Conservation (phyloP, 2,888 invertebrate species). For the Harpalus rufipes region DNA sequence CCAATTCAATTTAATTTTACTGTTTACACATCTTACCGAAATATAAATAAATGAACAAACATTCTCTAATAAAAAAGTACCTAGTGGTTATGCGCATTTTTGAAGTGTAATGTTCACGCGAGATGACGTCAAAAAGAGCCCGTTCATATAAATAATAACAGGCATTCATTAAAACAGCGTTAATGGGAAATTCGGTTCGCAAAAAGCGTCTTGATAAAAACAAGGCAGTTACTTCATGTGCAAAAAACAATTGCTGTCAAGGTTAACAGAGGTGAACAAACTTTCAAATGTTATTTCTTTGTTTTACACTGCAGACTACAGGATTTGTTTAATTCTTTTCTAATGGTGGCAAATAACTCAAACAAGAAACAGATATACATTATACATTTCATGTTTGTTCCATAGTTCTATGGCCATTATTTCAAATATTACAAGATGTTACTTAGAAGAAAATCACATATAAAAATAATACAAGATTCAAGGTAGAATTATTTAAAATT, state of each 20-base stretch:
- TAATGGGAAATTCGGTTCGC: slow-evolving; percentile 51
- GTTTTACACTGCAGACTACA: slow-evolving; percentile 37
- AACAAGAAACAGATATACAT: not conserved
- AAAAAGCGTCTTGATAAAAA: slow-evolving; percentile 55
- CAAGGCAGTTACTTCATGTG: slow-evolving; percentile 56
- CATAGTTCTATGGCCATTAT: not conserved
- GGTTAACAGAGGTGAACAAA: slow-evolving; percentile 59
- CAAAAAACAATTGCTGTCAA: slow-evolving; percentile 59
- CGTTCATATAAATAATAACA: slow-evolving; percentile 52
- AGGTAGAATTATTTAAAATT: too few species aligned
- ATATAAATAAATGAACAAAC: not conserved
- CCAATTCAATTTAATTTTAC: not conserved
- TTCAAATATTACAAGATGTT: too few species aligned
- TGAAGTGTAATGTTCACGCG: slow-evolving; percentile 8
- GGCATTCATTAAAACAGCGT: slow-evolving; percentile 39
- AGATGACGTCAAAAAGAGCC: slow-evolving; percentile 32
- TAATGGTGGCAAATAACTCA: not conserved
- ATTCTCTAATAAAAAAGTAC: not conserved
- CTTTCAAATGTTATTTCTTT: slow-evolving; percentile 57
- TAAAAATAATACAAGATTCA: too few species aligned
- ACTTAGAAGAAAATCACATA: too few species aligned
- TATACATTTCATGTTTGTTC: not conserved
- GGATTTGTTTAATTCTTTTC: slow-evolving; percentile 43
- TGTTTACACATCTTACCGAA: not conserved
- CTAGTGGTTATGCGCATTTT: slow-evolving; percentile 2